Percentiles rank a stretch among this genome's conserved stretches.
Conservation (phyloP, 2,797 vertebrate species). For the Enteromius anoplus region DNA sequence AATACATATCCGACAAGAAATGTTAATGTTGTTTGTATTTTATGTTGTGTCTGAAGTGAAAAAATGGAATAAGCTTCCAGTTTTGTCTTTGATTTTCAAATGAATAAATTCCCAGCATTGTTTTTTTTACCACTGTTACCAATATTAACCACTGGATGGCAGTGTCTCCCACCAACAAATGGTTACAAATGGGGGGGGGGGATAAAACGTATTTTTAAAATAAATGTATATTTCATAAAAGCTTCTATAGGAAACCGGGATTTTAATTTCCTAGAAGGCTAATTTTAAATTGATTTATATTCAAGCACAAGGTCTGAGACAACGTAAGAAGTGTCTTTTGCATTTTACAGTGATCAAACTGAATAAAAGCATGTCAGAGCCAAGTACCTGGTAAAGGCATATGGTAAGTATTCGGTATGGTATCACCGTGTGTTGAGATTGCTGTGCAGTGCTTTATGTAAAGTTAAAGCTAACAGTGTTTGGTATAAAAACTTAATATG, state of each 20-base stretch:
- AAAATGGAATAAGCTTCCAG: not conserved
- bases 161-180: not conserved
- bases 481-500: no score
- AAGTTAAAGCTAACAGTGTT: not conserved
- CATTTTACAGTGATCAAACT: not conserved
- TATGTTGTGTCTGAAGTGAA: constrained; percentile 12
- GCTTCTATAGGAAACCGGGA: not conserved
- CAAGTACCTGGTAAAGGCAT: not conserved
- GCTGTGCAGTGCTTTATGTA: not conserved
- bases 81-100: constrained; percentile 32
- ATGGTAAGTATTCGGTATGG: not conserved
- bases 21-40: constrained; percentile 5
- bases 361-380: no score
- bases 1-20: not conserved
- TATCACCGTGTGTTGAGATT: not conserved
- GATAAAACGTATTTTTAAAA: not conserved
- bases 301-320: not conserved
- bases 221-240: not conserved
- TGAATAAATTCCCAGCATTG: constrained; percentile 22
- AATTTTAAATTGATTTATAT: not conserved
- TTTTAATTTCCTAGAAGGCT: not conserved
- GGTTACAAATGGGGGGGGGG: not conserved
- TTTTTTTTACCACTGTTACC: not conserved
- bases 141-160: constrained; percentile 2
- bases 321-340: not conserved